A percentile compares a stretch with the other conserved stretches of the same genome.
Conservation (phyloP, 2,113 vertebrate genomes). For the Cheilinus undulatus region DNA sequence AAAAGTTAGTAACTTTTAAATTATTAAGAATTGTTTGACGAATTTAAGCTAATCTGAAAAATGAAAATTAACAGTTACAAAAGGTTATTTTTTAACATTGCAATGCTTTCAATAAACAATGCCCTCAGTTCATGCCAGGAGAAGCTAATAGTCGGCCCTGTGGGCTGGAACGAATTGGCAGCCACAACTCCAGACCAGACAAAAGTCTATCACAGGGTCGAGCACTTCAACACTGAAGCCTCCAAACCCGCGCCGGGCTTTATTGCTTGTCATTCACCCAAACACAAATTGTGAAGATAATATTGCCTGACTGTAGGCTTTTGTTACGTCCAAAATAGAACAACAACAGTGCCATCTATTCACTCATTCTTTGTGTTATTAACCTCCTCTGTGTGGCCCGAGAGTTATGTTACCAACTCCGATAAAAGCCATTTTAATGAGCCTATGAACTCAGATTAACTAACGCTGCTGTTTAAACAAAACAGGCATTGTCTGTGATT, state of each 20-base stretch:
- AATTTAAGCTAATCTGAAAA: too few relatives aligned
- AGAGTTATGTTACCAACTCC: background rate
- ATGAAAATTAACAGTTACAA: background rate
- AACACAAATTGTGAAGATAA: slow-evolving; percentile 38
- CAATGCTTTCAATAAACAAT: slow-evolving; percentile 55
- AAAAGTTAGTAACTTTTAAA: too few relatives aligned
- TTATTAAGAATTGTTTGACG: background rate
- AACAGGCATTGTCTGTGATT: too few relatives aligned
- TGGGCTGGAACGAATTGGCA: slow-evolving; percentile 61
- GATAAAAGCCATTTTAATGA: background rate
- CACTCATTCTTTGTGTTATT: background rate
- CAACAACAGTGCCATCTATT: background rate
- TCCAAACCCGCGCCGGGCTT: slow-evolving; percentile 25
- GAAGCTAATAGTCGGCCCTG: slow-evolving; percentile 58
- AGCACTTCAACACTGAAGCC: slow-evolving; percentile 32
- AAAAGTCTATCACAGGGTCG: slow-evolving; percentile 15
- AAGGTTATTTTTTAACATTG: slow-evolving; percentile 21
- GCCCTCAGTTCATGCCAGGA: slow-evolving; percentile 51
- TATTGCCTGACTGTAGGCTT: background rate
- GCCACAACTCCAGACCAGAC: slow-evolving; percentile 32
- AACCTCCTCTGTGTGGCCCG: background rate
- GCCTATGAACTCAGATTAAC: background rate
- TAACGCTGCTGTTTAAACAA: too few relatives aligned
- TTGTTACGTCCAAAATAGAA: background rate
- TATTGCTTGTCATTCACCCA: slow-evolving; percentile 30